Evolutionary conservation across 2,113 vertebrate genomes (phyloP).

Genomic region (Dasyurus viverrinus): DNA sequence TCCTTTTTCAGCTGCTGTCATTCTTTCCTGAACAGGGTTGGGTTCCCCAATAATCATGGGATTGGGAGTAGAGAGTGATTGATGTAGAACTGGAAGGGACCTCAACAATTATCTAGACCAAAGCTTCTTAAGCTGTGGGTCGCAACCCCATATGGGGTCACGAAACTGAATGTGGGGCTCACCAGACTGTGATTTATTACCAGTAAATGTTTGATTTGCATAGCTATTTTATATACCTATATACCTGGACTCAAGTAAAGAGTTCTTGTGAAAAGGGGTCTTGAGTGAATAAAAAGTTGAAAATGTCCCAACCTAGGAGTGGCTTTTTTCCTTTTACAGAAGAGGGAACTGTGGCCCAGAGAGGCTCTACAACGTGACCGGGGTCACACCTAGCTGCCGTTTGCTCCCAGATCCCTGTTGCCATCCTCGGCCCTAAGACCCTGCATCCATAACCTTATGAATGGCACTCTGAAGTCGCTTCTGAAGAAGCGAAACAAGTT

Average conservation of each 20-base stretch:
- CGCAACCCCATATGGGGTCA: too few relatives aligned
- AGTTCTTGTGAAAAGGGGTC: too few relatives aligned
- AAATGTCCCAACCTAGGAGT: too few relatives aligned
- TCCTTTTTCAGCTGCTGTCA: background rate
- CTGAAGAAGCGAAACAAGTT: background rate
- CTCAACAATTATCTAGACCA: background rate
- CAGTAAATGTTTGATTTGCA: too few relatives aligned
- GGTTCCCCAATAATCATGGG: background rate
- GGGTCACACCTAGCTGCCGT: too few relatives aligned
- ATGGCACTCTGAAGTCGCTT: background rate
- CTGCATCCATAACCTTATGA: background rate
- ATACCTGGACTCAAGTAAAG: too few relatives aligned
- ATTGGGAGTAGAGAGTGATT: background rate
- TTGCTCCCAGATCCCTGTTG: background rate
- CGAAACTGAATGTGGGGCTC: too few relatives aligned
- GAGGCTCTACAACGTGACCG: background rate
- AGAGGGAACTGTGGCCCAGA: background rate
- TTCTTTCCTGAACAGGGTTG: background rate
- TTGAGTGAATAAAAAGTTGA: too few relatives aligned
- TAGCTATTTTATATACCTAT: too few relatives aligned
- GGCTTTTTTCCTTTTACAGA: background rate
- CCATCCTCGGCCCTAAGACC: background rate
- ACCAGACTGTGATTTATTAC: too few relatives aligned
- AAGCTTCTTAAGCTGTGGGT: too few relatives aligned
- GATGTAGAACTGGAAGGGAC: background rate